phyloP scores from a whole-genome alignment of 53 echinoderm and acorn worm genomes.

The Paelopatides confundens region DNA sequence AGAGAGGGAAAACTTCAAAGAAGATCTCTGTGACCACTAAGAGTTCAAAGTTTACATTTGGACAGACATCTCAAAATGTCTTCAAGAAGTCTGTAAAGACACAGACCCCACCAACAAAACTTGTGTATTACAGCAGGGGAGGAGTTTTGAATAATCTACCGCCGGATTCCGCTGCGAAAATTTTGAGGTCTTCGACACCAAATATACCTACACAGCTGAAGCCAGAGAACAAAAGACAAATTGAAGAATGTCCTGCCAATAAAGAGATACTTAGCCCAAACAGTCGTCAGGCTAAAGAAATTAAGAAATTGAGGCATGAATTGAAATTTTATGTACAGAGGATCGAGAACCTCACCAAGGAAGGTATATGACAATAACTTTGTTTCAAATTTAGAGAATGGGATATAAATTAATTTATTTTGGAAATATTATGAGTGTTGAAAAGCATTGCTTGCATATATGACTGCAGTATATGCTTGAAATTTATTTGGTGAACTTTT shows the following conservation, averaged over 20 bases:
- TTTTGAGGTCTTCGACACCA: neutral
- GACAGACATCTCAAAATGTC: slow-evolving; percentile 31
- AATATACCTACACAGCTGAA: neutral
- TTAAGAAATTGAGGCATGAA: slow-evolving; percentile 79
- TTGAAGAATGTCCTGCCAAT: neutral
- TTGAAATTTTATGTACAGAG: slow-evolving; percentile 77
- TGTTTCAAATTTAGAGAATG: no score
- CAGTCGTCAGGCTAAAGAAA: slow-evolving; percentile 70
- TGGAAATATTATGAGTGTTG: no score
- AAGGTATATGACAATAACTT: no score
- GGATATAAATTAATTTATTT: no score
- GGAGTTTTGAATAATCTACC: slow-evolving; percentile 14
- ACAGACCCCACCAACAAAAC: slow-evolving; percentile 57
- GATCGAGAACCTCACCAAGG: slow-evolving; percentile 75
- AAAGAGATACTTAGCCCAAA: slow-evolving; percentile 50
- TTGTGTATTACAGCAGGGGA: slow-evolving; percentile 7
- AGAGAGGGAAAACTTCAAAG: neutral
- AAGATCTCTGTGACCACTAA: neutral
- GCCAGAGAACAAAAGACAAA: neutral
- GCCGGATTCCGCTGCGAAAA: neutral
- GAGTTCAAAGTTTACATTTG: neutral
- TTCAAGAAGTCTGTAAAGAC: slow-evolving; percentile 63
- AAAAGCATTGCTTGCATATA: no score
- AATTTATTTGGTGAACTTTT: no score
- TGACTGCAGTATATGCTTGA: no score